Evolutionary conservation across 1,140 invertebrate genomes (phyloP).

Genomic region (Mamestra configurata): DNA sequence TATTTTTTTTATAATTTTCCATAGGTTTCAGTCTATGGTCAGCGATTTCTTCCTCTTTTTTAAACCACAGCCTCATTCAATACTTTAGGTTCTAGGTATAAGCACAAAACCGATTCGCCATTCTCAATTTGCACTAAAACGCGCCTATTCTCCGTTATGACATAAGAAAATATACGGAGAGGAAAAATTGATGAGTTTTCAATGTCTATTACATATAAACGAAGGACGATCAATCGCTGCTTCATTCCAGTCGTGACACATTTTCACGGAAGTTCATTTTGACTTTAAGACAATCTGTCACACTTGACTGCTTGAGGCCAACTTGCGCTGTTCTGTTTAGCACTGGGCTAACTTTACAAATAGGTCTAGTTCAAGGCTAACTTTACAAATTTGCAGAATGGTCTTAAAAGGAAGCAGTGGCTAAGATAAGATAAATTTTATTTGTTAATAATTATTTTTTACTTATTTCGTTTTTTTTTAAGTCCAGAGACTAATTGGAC

Average conservation of each 20-base stretch:
- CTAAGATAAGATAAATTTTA: too few species aligned
- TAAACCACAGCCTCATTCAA: not conserved
- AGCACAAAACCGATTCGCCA: conserved; percentile 50
- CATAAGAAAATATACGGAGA: conserved; percentile 56
- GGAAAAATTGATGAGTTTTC: conserved; percentile 63
- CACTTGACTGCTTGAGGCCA: not conserved
- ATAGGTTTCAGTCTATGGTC: too few species aligned
- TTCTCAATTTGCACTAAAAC: conserved; percentile 63
- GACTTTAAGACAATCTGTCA: conserved; percentile 13
- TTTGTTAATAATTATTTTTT: too few species aligned
- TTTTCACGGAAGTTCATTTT: conserved; percentile 22
- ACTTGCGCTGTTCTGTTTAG: too few species aligned
- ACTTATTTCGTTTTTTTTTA: too few species aligned
- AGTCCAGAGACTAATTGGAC: too few species aligned
- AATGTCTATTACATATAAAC: conserved; percentile 53
- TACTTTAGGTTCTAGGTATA: not conserved
- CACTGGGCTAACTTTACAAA: too few species aligned
- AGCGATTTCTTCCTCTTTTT: not conserved
- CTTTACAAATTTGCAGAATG: too few species aligned
- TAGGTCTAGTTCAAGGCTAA: too few species aligned
- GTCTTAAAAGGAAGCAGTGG: too few species aligned
- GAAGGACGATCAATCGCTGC: conserved; percentile 21
- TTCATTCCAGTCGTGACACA: conserved; percentile 22
- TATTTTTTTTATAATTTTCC: too few species aligned
- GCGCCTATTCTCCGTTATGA: conserved; percentile 38